phyloP scores from a whole-genome alignment of 2,888 invertebrate species.

The Napeogenes sylphis region DNA sequence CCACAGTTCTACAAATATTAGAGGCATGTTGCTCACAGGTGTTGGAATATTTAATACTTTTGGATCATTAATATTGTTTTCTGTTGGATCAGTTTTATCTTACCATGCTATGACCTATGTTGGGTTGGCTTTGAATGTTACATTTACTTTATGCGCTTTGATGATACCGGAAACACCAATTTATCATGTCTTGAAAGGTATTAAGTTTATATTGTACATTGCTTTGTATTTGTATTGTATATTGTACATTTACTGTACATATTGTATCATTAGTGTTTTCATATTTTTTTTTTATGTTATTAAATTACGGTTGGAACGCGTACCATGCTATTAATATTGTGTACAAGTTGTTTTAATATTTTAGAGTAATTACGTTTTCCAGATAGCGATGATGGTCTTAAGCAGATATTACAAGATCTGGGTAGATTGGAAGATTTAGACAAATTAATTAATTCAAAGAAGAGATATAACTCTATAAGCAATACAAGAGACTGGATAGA shows the following conservation, averaged over 20 bases:
- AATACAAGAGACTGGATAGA: slow-evolving; percentile 39
- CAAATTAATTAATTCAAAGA: slow-evolving; percentile 32
- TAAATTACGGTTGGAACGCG: not conserved
- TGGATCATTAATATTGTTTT: slow-evolving; percentile 11
- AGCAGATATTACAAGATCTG: slow-evolving; percentile 35
- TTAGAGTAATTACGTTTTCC: slow-evolving; percentile 12
- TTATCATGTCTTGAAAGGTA: slow-evolving; percentile 44
- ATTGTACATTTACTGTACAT: not conserved
- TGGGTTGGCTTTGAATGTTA: slow-evolving; percentile 30
- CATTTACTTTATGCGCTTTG: slow-evolving; percentile 32
- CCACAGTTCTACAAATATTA: slow-evolving; percentile 46
- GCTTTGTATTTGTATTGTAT: not conserved
- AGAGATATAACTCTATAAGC: slow-evolving; percentile 27
- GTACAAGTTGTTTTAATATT: not conserved
- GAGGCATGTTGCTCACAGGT: slow-evolving; percentile 44
- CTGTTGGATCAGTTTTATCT: slow-evolving; percentile 14
- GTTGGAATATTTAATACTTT: slow-evolving; percentile 34
- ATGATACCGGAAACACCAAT: slow-evolving; percentile 48
- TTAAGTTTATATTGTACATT: not conserved
- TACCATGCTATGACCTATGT: slow-evolving; percentile 33
- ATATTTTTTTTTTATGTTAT: no score
- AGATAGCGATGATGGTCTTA: slow-evolving; percentile 40
- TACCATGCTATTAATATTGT: no score
- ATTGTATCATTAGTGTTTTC: not conserved
- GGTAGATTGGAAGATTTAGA: slow-evolving; percentile 45